Conservation (phyloP, 92 coral and sea anemone genomes). For the Palythoa grandiflora region DNA sequence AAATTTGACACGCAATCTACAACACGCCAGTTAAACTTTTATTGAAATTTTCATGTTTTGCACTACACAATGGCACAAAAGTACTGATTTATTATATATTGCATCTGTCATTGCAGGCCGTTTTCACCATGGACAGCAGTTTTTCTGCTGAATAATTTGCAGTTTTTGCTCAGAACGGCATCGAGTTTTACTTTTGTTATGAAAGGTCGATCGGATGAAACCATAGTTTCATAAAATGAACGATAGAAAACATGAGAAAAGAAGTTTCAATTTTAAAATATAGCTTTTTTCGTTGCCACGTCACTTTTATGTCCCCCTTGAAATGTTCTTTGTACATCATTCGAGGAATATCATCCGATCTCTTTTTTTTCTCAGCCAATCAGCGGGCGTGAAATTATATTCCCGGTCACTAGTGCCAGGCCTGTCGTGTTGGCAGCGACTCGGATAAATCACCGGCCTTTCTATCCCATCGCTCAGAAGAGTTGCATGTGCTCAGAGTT, state of each 20-base stretch:
- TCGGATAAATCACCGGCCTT: neutral
- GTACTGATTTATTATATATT: no score
- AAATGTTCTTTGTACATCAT: neutral
- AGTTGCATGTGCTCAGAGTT: conserved; percentile 11
- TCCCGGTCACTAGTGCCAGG: conserved; percentile 30
- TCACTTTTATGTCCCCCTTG: neutral
- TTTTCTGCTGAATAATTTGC: no score
- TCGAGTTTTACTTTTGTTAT: no score
- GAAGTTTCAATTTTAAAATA: neutral
- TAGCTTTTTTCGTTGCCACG: neutral
- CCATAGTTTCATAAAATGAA: neutral
- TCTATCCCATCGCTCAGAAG: conserved; percentile 26
- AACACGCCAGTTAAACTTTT: no score
- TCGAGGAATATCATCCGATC: neutral
- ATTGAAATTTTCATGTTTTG: no score
- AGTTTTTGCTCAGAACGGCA: no score
- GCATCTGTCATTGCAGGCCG: no score
- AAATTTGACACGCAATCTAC: no score
- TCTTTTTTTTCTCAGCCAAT: conserved; percentile 19
- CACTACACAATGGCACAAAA: no score
- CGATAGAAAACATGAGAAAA: neutral
- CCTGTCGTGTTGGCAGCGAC: neutral
- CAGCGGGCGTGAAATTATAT: neutral
- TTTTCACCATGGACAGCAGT: no score
- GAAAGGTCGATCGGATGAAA: neutral